Conservation (phyloP, 2,113 vertebrate species). For the Psettodes erumei region DNA sequence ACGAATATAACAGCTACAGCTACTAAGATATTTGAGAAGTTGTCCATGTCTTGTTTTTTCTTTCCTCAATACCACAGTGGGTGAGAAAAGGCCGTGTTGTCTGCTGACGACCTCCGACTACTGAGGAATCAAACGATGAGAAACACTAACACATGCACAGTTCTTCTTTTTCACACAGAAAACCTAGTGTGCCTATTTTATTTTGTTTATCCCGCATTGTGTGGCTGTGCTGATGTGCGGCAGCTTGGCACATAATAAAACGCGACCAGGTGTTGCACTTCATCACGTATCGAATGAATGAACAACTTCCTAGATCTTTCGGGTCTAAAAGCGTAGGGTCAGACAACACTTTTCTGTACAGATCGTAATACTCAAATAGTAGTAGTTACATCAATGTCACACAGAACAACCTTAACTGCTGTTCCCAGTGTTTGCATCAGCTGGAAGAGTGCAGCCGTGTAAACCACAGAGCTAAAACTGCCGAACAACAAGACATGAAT, state of each 20-base stretch:
- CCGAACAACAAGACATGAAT: constrained; percentile 31
- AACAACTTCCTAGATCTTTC: background rate
- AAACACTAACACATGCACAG: background rate
- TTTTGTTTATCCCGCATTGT: background rate
- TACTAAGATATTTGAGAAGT: too few relatives aligned
- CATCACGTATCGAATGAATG: background rate
- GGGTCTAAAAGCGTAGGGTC: background rate
- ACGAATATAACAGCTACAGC: too few relatives aligned
- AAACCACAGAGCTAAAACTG: background rate
- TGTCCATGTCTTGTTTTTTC: background rate
- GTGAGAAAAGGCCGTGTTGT: too few relatives aligned
- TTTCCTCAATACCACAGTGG: background rate
- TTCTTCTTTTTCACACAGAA: background rate
- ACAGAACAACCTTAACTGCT: background rate
- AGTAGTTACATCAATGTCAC: background rate
- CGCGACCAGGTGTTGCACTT: background rate
- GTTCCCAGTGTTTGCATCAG: background rate
- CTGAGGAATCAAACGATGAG: background rate
- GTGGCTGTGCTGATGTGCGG: background rate
- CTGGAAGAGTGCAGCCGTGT: background rate
- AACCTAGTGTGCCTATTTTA: too few relatives aligned
- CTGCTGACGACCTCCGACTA: too few relatives aligned
- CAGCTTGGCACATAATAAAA: background rate
- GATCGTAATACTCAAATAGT: background rate
- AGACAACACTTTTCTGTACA: background rate